Conservation (phyloP, 2,888 invertebrate species). For the Pandemis corylana region DNA sequence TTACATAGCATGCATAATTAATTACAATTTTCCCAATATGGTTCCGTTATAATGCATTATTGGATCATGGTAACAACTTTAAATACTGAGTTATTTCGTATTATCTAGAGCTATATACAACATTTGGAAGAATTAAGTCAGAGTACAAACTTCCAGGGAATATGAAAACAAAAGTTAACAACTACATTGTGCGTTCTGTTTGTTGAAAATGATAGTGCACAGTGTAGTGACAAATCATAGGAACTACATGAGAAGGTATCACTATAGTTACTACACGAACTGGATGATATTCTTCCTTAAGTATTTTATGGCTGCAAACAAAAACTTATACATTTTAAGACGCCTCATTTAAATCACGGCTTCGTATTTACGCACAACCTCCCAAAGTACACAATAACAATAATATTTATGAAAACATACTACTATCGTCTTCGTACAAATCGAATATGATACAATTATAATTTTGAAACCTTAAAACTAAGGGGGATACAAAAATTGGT, state of each 20-base stretch:
- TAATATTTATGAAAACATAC: constrained; percentile 44
- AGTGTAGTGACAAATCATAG: constrained; percentile 53
- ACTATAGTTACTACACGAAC: constrained; percentile 48
- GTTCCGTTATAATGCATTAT: constrained; percentile 47
- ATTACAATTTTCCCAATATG: constrained; percentile 46
- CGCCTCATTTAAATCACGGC: constrained; percentile 45
- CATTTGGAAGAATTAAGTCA: constrained; percentile 54
- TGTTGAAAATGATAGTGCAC: constrained; percentile 52
- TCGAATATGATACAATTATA: constrained; percentile 76
- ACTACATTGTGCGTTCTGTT: constrained; percentile 60
- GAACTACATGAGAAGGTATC: constrained; percentile 60
- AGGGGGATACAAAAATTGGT: constrained; percentile 81
- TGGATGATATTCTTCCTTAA: constrained; percentile 48
- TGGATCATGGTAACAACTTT: constrained; percentile 55
- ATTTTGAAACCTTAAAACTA: constrained; percentile 80
- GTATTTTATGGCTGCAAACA: constrained; percentile 53
- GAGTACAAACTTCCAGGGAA: constrained; percentile 6
- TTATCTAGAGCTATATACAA: constrained; percentile 60
- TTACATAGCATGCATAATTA: constrained; percentile 39
- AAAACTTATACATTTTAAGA: constrained; percentile 17
- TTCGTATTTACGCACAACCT: constrained; percentile 74
- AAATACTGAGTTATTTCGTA: constrained; percentile 51
- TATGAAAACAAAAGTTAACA: constrained; percentile 41
- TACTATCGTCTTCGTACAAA: constrained; percentile 54
- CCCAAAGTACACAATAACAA: constrained; percentile 55